Percentiles rank a stretch among this genome's conserved stretches.
Evolutionary conservation across 2,888 invertebrate genomes (phyloP).

Genomic region (Steinernema carpocapsae): DNA sequence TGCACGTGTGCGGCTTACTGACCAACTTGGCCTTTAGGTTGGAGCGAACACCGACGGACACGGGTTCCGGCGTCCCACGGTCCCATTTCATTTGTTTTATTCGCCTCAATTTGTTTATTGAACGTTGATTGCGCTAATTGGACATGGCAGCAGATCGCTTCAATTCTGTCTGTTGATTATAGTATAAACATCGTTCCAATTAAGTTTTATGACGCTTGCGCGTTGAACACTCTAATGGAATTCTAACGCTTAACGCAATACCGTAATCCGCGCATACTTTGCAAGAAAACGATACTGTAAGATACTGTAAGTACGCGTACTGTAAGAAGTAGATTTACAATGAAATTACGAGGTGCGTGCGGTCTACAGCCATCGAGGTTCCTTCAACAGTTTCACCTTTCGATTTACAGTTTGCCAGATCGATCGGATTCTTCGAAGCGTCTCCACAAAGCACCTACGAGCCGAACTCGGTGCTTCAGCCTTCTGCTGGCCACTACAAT

Average conservation of each 20-base stretch:
- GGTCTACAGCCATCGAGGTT: neutral
- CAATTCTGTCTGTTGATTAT: constrained; percentile 6
- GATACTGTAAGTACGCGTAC: too few relatives aligned
- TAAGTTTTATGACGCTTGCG: constrained; percentile 22
- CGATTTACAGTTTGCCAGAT: too few relatives aligned
- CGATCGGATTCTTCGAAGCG: too few relatives aligned
- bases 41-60: neutral
- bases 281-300: too few relatives aligned
- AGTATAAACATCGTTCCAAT: constrained; percentile 27
- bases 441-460: too few relatives aligned
- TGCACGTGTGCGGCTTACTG: too few relatives aligned
- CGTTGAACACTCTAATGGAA: neutral
- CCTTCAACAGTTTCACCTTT: neutral
- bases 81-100: constrained; percentile 32
- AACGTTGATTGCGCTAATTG: constrained; percentile 30
- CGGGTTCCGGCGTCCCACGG: neutral
- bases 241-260: neutral
- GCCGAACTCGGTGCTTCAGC: too few relatives aligned
- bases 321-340: too few relatives aligned
- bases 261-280: constrained; percentile 3
- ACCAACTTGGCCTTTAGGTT: too few relatives aligned
- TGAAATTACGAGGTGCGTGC: neutral
- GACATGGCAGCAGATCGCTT: constrained; percentile 26
- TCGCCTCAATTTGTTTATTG: constrained; percentile 31
- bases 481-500: neutral